These are phyloP conservation scores for Aleiodes leptofemur DNA, from an alignment of 2,888 invertebrate species.

Conservation along the genomic window DNA sequence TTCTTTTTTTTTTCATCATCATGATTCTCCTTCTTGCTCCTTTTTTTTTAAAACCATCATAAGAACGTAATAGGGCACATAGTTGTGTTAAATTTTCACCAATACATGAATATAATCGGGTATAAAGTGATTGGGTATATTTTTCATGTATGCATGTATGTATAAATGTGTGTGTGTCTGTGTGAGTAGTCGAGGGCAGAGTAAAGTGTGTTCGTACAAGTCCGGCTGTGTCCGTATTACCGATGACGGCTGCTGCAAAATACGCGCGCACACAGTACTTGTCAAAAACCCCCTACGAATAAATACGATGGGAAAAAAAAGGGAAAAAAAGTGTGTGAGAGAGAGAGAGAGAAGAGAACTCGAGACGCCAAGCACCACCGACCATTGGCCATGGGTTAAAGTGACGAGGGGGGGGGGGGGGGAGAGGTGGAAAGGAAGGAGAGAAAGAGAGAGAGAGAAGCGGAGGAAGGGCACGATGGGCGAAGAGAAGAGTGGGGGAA, in stretches of 20 bases:
- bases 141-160: background rate
- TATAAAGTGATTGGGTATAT: background rate
- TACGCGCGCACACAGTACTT: conserved; percentile 37
- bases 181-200: background rate
- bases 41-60: conserved; percentile 2
- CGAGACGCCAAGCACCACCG: conserved; percentile 28
- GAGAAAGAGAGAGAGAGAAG: background rate
- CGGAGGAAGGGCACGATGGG: background rate
- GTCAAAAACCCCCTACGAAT: conserved; percentile 33
- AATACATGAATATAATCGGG: background rate
- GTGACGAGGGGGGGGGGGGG: conserved; percentile 1
- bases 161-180: too few relatives aligned
- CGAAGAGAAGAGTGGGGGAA: background rate
- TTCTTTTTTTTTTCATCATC: conserved; percentile 24
- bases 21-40: too few relatives aligned
- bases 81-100: conserved; percentile 6
- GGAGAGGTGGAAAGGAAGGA: too few relatives aligned
- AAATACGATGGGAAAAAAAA: conserved; percentile 21
- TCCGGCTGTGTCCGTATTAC: conserved; percentile 29
- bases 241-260: conserved; percentile 28
- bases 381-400: conserved; percentile 34
- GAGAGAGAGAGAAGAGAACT: conserved; percentile 18
- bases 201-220: conserved; percentile 22
- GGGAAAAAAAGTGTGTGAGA: background rate
- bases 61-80: conserved; percentile 39